A percentile compares a stretch with the other conserved stretches of the same genome.
phyloP scores from a whole-genome alignment of 2,888 invertebrate genomes.

The Creontiades dilutus region DNA sequence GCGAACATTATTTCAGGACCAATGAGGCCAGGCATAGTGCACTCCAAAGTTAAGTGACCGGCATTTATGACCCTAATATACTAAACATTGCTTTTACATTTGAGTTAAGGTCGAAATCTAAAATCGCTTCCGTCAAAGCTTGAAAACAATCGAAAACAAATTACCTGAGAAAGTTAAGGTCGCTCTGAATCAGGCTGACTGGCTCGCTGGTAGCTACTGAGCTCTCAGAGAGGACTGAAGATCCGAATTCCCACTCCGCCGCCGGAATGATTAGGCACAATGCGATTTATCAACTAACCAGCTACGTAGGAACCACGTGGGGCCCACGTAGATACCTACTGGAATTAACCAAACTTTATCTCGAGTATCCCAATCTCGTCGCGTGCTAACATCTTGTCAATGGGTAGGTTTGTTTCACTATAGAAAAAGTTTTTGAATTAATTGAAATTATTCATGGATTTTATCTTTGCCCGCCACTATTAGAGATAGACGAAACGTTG shows the following conservation, averaged over 20 bases:
- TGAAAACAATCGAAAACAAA: not conserved
- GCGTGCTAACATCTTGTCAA: not conserved
- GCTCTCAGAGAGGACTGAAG: not conserved
- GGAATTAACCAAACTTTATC: not conserved
- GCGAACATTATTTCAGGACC: no score
- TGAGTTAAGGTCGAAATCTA: no score
- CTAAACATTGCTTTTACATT: no score
- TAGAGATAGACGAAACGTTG: no score
- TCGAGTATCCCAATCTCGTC: not conserved
- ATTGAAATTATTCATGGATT: no score
- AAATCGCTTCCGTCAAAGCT: not conserved
- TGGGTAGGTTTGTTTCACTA: no score
- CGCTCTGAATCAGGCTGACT: not conserved
- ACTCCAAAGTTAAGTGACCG: no score
- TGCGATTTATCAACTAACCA: not conserved
- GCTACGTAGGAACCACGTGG: not conserved
- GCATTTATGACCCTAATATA: no score
- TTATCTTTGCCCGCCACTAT: no score
- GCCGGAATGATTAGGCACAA: slow-evolving; percentile 50
- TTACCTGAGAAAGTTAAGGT: not conserved
- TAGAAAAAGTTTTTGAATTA: no score
- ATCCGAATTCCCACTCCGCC: slow-evolving; percentile 16
- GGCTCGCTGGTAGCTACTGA: not conserved
- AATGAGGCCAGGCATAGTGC: no score
- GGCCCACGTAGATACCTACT: not conserved